phyloP scores from a whole-genome alignment of 1,140 invertebrate genomes.

The Piezodorus guildinii region DNA sequence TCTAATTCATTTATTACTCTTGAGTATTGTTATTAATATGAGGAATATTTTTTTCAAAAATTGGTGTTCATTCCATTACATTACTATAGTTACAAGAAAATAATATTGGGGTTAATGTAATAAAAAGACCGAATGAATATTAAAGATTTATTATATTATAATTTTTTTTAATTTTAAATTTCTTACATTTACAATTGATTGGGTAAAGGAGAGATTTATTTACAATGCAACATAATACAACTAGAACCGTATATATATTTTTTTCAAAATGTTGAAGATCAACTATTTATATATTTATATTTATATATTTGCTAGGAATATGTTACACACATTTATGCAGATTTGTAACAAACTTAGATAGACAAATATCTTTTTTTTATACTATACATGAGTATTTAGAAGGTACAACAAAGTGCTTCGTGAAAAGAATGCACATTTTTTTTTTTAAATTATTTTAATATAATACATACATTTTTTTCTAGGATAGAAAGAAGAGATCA shows the following conservation, averaged over 20 bases:
- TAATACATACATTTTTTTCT: constrained; percentile 14
- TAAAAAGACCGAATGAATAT: background rate
- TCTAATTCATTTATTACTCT: too few relatives aligned
- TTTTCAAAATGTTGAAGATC: constrained; percentile 6
- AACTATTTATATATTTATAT: background rate
- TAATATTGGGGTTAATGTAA: too few relatives aligned
- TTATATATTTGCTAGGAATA: constrained; percentile 17
- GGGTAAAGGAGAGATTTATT: constrained; percentile 4
- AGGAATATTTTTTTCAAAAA: too few relatives aligned
- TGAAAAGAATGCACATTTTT: constrained; percentile 19
- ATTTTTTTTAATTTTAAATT: background rate
- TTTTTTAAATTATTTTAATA: background rate
- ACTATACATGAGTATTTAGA: constrained; percentile 24
- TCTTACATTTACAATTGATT: constrained; percentile 5
- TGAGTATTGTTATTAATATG: too few relatives aligned
- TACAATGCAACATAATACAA: constrained; percentile 7
- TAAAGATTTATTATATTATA: constrained; percentile 9
- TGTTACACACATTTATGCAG: constrained; percentile 25
- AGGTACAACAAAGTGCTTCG: constrained; percentile 24
- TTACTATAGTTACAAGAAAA: too few relatives aligned
- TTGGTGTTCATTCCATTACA: too few relatives aligned
- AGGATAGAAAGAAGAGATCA: constrained; percentile 24
- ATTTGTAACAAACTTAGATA: constrained; percentile 22
- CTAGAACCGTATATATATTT: constrained; percentile 4
- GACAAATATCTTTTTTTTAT: constrained; percentile 19